A percentile compares a stretch with the other conserved stretches of the same genome.
phyloP scores from a whole-genome alignment of 2,888 invertebrate species.

The Callinectes sapidus region DNA sequence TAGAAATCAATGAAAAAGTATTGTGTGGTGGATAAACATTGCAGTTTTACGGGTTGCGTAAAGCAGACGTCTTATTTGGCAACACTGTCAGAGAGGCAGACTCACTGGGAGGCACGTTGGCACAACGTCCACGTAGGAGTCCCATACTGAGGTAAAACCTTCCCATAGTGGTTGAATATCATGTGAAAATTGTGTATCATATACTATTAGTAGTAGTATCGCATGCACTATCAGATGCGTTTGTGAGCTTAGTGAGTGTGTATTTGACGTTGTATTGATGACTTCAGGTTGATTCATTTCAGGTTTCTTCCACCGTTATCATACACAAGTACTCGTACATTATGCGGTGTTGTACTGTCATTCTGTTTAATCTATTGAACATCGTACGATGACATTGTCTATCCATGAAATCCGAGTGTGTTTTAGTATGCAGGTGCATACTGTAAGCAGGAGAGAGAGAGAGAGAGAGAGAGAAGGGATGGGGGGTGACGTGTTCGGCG shows the following conservation, averaged over 20 bases:
- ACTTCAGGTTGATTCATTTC: too few species aligned
- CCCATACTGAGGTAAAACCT: not conserved
- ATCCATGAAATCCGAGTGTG: not conserved
- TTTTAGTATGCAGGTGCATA: not conserved
- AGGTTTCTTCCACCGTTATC: not conserved
- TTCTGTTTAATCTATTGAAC: not conserved
- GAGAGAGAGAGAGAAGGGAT: too few species aligned
- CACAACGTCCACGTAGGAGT: not conserved
- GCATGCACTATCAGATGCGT: not conserved
- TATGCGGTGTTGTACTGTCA: not conserved
- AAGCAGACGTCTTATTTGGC: too few species aligned
- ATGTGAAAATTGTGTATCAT: not conserved
- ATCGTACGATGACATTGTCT: too few species aligned
- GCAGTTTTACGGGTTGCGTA: too few species aligned
- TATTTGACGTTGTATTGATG: not conserved
- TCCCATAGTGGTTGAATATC: not conserved
- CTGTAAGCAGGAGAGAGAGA: not conserved
- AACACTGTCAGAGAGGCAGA: not conserved
- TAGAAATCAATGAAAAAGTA: too few species aligned
- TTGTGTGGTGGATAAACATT: too few species aligned
- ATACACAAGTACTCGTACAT: too few species aligned
- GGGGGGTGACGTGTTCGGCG: too few species aligned
- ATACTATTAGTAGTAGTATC: not conserved
- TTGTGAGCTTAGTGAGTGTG: not conserved
- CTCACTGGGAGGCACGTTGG: not conserved